These are phyloP conservation scores for Spatulosminthurus flaviceps DNA, from an alignment of 2,888 invertebrate species.

Conservation along the genomic window DNA sequence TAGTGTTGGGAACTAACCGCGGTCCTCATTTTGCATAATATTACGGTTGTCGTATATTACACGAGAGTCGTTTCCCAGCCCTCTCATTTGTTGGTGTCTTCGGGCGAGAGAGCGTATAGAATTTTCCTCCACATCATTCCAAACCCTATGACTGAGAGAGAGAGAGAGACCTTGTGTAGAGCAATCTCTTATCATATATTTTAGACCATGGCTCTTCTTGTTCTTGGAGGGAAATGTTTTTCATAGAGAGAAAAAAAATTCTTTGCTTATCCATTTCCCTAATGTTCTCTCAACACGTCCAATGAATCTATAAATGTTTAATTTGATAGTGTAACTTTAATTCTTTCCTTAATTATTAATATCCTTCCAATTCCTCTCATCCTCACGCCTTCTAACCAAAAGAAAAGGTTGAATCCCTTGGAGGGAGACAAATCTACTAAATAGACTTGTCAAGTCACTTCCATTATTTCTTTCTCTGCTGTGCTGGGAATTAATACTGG, in stretches of 20 bases:
- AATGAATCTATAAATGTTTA: constrained; percentile 37
- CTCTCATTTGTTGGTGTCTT: constrained; percentile 35
- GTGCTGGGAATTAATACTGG: too few species aligned
- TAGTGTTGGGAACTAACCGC: constrained; percentile 36
- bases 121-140: constrained; percentile 8
- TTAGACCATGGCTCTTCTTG: too few species aligned
- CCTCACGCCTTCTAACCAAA: neutral
- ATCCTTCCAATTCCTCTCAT: neutral
- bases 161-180: too few species aligned
- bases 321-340: constrained; percentile 37
- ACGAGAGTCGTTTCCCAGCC: constrained; percentile 11
- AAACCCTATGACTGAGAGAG: too few species aligned
- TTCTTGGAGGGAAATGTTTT: too few species aligned
- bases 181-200: constrained; percentile 12
- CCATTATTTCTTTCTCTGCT: too few species aligned
- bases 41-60: constrained; percentile 32
- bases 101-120: constrained; percentile 7
- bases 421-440: constrained; percentile 8
- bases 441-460: constrained; percentile 7
- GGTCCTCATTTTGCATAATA: constrained; percentile 46
- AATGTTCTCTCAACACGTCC: neutral
- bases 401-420: neutral
- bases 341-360: constrained; percentile 30
- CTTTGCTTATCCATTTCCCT: neutral
- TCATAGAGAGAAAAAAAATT: too few species aligned